Evolutionary conservation across 2,797 vertebrate genomes (phyloP), one percentile per base, ranked within the genome.

Genomic region (Darevskia mixta): DNA sequence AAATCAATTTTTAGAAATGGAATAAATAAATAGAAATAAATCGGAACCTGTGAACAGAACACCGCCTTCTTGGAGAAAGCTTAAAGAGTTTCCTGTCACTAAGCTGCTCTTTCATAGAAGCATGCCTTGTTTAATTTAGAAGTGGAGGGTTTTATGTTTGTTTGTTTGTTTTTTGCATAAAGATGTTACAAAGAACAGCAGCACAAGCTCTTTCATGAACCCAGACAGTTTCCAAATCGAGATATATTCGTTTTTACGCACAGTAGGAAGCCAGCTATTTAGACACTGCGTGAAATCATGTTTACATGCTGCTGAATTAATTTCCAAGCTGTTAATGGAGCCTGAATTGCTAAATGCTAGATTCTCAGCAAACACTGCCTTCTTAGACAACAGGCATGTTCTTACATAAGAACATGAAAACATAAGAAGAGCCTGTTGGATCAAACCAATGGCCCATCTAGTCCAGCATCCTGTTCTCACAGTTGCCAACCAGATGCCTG

Each of bases 251-350:
- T 89, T 85, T 88, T 75, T 75, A 80, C 25, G 69, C 83, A 85
- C 87, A 85, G 67, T 25, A 76, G 49, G 87, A 75, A 41, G 71
- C 13, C 87, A 67, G 78, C 41, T 55, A 67, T 81, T 85, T 82
- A 89, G 72, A 17, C 69, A 7, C 79, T 76, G 69, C 43, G 45
- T 67, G 43, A 85, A 89, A 89, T 75, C 78, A 32, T 81, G 58
- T 77, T 83, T 81, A 83, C 80, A 77, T 55, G 69, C 58, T 82
- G 83, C 55, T 85, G 43, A 85, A 89, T 86, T 86, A 85, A 89
- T 81, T 66, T 41, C 58, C 43, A 86, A 76, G 43, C 27, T 89
- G 71, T 76, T 89, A 77, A 89, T 89, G 41, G 35, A 85, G 71
- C 71, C 66, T 69, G 58, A 13, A 71, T 81, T 81, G n/a, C 79